Evolutionary conservation across 1,140 invertebrate genomes (phyloP), one percentile per base, ranked within the genome.

Genomic region (Prorops nasuta): DNA sequence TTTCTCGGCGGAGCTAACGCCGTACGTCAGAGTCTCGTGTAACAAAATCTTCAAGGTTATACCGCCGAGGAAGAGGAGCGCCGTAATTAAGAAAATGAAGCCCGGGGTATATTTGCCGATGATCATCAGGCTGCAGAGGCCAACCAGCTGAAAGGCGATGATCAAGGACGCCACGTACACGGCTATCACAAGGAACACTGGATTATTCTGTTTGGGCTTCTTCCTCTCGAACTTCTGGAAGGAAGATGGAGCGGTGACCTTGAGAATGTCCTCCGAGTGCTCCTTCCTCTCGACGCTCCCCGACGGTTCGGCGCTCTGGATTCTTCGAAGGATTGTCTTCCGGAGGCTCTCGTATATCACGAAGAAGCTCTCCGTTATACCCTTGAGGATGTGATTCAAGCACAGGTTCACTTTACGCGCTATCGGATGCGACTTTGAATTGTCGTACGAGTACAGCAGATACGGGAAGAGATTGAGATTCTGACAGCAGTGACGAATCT

Each of bases 401-500:
- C 60, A 64, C 3, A 64, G 16, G 18, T 74, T 70, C 10, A 74
- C 47, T 49, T 72, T 74, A 10, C 63, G 58, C 0, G 59, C 63
- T 1, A 73, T 15, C 6, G 69, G 69, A 37, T 74, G 71, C 10
- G 69, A 68, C 40, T 75, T 76, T 0, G 72, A 70, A 24, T 75
- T 67, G 1, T 67, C 74, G 34, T 74, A 71, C 1, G 74, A 72
- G 21, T 76, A 75, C 0, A 78, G 60, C 0, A 78, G 53, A 46
- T 73, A 77, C 7, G 75, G 74, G 22, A 77, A 60, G 2, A 77
- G 54, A 43, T 76, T 76, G 3, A 78, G 24, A 54, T 77, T 78
- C 44, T 77, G 74, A 24, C 73, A 78, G 20, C 76, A 78, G 39
- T 77, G 75, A 1, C 73, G 71, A 16, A 78, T 68, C 39, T 67